Evolutionary conservation across 2,888 invertebrate species (phyloP), one percentile per base, ranked within the genome.

Genomic region (Eledona agricola): DNA sequence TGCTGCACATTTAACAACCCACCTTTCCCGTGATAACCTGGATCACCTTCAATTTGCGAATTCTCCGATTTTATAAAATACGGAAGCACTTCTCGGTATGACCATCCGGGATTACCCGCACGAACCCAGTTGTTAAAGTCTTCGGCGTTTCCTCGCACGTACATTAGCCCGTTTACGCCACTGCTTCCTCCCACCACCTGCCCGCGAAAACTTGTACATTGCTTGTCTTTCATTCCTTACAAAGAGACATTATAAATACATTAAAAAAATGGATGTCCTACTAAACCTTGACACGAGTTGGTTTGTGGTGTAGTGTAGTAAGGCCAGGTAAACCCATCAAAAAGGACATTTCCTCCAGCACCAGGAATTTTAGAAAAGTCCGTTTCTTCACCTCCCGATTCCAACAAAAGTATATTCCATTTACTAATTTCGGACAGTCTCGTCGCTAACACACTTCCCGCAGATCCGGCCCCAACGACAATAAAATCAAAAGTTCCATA

Each of bases 1-100:
- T 89, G 88, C 74, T 89, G 87, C 0, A 89, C 70, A 0, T 88
- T 89, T 6, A 90, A 66, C 51, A 83, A 84, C 0, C 90, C 90
- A 2, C 87, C 88, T 2, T 77, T 80, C 0, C 83, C 81, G 61
- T 88, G 88, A 62, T 88, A 88, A 0, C 74, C 71, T 58, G 77
- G 84, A 35, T 81, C 82, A 9, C 40, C 31, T 2, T 83, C 81
- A 68, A 89, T 88, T 58, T 87, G 82, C 71, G 88, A 90, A 72
- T 90, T 90, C 72, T 91, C 90, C 0, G 89, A 89, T 70, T 90
- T 90, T 63, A 87, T 87, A 70, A 94, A 94, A 69, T 94, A 94
- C 20, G 86, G 86, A 2, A 94, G 77, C 0, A 89, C 88, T 40
- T 89, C 83, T 2, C 85, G 78, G 74, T 90, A 94, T 89, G 73